Conservation (phyloP, 2,797 vertebrate species). For the Clamator glandarius region DNA sequence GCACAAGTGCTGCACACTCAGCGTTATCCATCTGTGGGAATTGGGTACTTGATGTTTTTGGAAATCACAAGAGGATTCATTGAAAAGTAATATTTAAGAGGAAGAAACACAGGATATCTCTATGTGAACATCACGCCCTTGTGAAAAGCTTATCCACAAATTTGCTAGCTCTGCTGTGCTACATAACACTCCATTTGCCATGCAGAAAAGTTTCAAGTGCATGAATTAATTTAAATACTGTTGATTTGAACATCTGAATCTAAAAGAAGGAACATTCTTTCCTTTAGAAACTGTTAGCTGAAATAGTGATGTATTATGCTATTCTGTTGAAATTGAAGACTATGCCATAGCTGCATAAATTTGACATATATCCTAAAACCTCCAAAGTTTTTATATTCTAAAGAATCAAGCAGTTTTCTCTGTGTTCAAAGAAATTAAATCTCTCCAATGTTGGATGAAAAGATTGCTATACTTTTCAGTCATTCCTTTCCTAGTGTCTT, state of each 20-base stretch:
- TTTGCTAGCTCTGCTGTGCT: constrained; percentile 21
- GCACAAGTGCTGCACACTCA: constrained; percentile 51
- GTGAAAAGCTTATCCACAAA: constrained; percentile 23
- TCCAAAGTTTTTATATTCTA: neutral
- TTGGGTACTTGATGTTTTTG: constrained; percentile 37
- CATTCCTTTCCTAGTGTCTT: neutral
- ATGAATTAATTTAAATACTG: constrained; percentile 30
- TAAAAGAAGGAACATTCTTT: neutral
- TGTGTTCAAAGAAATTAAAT: neutral
- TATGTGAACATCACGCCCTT: constrained; percentile 46
- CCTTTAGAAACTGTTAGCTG: neutral
- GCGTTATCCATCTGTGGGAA: constrained; percentile 47
- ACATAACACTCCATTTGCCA: neutral
- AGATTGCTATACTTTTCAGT: neutral
- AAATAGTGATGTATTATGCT: neutral
- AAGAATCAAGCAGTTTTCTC: neutral
- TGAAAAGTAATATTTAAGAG: constrained; percentile 30
- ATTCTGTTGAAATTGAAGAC: neutral
- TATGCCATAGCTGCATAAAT: neutral
- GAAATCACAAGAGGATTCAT: constrained; percentile 46
- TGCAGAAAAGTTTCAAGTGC: constrained; percentile 1
- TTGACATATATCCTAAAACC: neutral
- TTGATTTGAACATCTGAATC: constrained; percentile 45
- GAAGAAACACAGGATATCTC: constrained; percentile 51
- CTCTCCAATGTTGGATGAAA: neutral